Conservation (phyloP, 2,888 invertebrate species). For the Diachrysia chrysitis region DNA sequence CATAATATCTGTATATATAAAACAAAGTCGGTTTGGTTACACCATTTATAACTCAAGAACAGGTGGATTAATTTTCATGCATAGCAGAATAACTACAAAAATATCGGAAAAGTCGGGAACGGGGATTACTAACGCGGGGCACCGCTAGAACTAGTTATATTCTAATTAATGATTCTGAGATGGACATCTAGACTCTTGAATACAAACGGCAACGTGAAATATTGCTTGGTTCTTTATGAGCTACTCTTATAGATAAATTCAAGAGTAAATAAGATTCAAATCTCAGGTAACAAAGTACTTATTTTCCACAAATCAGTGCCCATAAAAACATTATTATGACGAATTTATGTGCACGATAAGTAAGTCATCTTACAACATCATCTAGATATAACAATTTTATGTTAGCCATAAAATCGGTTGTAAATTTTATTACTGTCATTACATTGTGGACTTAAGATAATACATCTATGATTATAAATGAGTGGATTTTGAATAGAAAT, state of each 20-base stretch:
- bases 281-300: slow-evolving; percentile 47
- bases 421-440: slow-evolving; percentile 69
- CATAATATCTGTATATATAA: too few relatives aligned
- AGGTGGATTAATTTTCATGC: too few relatives aligned
- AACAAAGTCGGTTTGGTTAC: too few relatives aligned
- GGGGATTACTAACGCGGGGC: too few relatives aligned
- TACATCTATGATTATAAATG: slow-evolving; percentile 54
- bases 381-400: slow-evolving; percentile 65
- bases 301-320: slow-evolving; percentile 41
- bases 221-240: neutral
- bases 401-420: slow-evolving; percentile 62
- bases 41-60: too few relatives aligned
- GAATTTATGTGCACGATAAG: slow-evolving; percentile 59
- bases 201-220: neutral
- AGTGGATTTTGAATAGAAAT: slow-evolving; percentile 36
- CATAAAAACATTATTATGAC: slow-evolving; percentile 54
- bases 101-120: too few relatives aligned
- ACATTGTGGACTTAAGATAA: slow-evolving; percentile 50
- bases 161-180: too few relatives aligned
- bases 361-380: slow-evolving; percentile 54
- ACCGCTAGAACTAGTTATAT: too few relatives aligned
- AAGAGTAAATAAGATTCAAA: slow-evolving; percentile 27
- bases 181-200: neutral
- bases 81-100: too few relatives aligned
- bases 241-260: slow-evolving; percentile 6